Base-by-base conservation (phyloP, 2,113 vertebrate species). In the Hemiprocne comata region DNA sequence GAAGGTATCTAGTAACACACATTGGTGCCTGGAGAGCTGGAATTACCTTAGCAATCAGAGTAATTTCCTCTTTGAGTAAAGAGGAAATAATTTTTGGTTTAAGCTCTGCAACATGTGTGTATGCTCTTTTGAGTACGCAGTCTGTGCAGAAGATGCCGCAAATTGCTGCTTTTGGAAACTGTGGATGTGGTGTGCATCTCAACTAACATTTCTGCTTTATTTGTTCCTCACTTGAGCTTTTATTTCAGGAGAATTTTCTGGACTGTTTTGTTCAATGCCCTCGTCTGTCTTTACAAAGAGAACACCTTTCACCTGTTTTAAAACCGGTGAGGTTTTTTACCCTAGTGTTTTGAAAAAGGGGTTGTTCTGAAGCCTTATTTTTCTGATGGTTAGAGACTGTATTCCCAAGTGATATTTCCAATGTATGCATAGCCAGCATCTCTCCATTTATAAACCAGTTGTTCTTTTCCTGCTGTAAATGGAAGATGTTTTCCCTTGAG, bases 61-160 rank as follows among this genome's bases (percentile, higher is more conserved):
- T 23, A 84, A 76, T 92, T 93, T 96, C 55, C 24, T 62, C 71
- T 80, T 54, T 42, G 70, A 79, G 29, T 60, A 88, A 86, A 86
- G 67, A 95, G 75, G 51, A 88, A 94, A 88, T 51, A 79, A 33
- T 74, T 87, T 95, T 90, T 88, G 11, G 21, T 89, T 89, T 80
- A 86, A 90, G 42, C 20, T 77, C 29, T 94, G 64, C 21, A 73
- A 70, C 26, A 9, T 24, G 38, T 64, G 15, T 38, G 6, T 34
- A 33, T 55, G 29, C 10, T 60, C 4, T 76, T 94, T 67, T 62
- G 50, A 79, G 20, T 48, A 44, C 2, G 2, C 36, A 81, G 31
- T 57, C 33, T 91, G 31, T 34, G 31, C 31, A 92, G 61, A 7
- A 87, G 38, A 28, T 78, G 34, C 28, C 85, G 57, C 21, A 71